Conservation (phyloP, 1,140 invertebrate genomes). For the Cotesia chilonis region DNA sequence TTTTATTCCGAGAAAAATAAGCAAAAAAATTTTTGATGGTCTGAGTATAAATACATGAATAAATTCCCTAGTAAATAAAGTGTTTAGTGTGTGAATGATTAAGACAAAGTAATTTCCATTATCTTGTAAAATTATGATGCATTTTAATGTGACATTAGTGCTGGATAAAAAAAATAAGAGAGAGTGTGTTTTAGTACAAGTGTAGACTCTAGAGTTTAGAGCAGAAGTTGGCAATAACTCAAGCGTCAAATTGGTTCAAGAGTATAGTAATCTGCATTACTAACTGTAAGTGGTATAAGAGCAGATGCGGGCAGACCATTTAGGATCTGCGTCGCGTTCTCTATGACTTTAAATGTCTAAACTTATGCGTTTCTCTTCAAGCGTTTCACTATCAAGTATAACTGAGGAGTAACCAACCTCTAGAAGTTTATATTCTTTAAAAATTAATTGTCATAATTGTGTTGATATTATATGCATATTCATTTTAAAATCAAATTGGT, state of each 20-base stretch:
- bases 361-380: neutral
- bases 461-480: too few relatives aligned
- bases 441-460: constrained; percentile 11
- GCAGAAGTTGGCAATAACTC: constrained; percentile 35
- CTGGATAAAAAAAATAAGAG: too few relatives aligned
- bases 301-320: constrained; percentile 13
- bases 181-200: too few relatives aligned
- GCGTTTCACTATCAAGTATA: neutral
- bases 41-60: too few relatives aligned
- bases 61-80: too few relatives aligned
- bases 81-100: too few relatives aligned
- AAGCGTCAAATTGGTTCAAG: constrained; percentile 39
- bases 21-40: too few relatives aligned
- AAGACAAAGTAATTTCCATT: too few relatives aligned
- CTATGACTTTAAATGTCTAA: neutral
- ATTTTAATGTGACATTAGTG: too few relatives aligned
- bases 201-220: constrained; percentile 4
- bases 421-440: neutral
- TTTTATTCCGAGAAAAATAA: too few relatives aligned
- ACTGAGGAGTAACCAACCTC: neutral
- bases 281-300: constrained; percentile 34
- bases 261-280: constrained; percentile 41
- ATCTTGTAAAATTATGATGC: too few relatives aligned
- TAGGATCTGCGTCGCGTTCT: constrained; percentile 18
- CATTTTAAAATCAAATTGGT: too few relatives aligned